Base-by-base conservation (phyloP, 2,113 vertebrate genomes). In the Rhizomys pruinosus region DNA sequence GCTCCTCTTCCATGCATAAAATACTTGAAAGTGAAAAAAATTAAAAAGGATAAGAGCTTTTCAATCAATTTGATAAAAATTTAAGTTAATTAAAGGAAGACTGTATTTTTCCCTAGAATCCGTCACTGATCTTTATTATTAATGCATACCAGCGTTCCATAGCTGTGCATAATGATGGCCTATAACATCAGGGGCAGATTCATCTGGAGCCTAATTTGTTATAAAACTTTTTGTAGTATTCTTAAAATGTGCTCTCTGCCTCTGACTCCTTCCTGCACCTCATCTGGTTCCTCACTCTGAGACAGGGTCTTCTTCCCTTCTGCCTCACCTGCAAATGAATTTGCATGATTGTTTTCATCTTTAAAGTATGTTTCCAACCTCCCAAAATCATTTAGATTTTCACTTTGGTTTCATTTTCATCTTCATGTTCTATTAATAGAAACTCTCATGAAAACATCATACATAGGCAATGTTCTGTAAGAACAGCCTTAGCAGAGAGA, bases 51-150 rank as follows among this genome's bases (percentile, higher is more conserved):
- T 98, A 98, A 98, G 98, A 98, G 97, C 94, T 97, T 98, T 98
- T 98, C 98, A 98, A 98, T 98, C 98, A 98, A 98, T 98, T 97
- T 97, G 97, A 98, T 98, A 97, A 98, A 98, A 98, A 97, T 96
- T 97, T 98, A 98, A 98, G 97, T 98, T 98, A 98, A 98, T 98
- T 98, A 98, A 98, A 98, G 98, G 97, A 98, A 98, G 98, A 97
- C 97, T 98, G 92, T 96, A 84, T 98, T 97, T 98, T 98, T 97
- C 98, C 98, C 97, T 98, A 97, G 98, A 98, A 98, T 98, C 98
- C 89, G 72, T 97, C 97, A 94, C 98, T 98, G 98, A 98, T 98
- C 98, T 98, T 98, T 98, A 98, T 98, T 98, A 98, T 98, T 98
- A 98, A 98, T 98, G 98, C 98, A 98, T 94, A 92, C 97, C 87